These are phyloP conservation scores for Blera fallax DNA, from an alignment of 2,888 invertebrate genomes.

Conservation along the genomic window DNA sequence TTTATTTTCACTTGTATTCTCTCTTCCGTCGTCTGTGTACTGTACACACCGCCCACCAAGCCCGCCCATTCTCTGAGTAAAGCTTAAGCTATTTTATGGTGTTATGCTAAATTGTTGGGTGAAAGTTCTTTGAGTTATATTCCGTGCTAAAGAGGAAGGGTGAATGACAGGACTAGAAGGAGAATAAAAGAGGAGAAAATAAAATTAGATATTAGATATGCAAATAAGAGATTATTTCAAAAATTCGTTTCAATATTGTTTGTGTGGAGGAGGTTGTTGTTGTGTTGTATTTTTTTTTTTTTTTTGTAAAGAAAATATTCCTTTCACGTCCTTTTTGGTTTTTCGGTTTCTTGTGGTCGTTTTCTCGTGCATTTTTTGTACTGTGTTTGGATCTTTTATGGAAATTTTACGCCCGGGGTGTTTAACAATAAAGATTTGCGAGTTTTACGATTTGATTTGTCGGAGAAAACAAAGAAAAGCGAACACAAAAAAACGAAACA, in stretches of 20 bases:
- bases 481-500: too few relatives aligned
- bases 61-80: background rate
- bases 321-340: background rate
- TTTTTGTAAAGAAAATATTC: background rate
- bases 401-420: slow-evolving; percentile 62
- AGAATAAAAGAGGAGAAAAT: slow-evolving; percentile 22
- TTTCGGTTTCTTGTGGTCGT: slow-evolving; percentile 20
- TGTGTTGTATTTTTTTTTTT: background rate
- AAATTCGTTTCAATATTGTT: slow-evolving; percentile 66
- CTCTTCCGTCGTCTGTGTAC: too few relatives aligned
- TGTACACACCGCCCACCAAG: background rate
- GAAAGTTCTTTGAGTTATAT: slow-evolving; percentile 46
- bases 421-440: slow-evolving; percentile 68
- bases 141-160: slow-evolving; percentile 1
- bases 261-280: background rate
- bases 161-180: background rate
- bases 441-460: slow-evolving; percentile 70
- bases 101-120: slow-evolving; percentile 55
- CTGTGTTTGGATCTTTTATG: slow-evolving; percentile 40
- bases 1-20: too few relatives aligned
- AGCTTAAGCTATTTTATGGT: slow-evolving; percentile 55
- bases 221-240: slow-evolving; percentile 64
- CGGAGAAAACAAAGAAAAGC: background rate
- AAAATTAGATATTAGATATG: slow-evolving; percentile 66
- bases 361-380: background rate